Percentiles rank a stretch among this genome's conserved stretches.
Conservation (phyloP, 2,888 invertebrate species). For the Leucophora obtusa region DNA sequence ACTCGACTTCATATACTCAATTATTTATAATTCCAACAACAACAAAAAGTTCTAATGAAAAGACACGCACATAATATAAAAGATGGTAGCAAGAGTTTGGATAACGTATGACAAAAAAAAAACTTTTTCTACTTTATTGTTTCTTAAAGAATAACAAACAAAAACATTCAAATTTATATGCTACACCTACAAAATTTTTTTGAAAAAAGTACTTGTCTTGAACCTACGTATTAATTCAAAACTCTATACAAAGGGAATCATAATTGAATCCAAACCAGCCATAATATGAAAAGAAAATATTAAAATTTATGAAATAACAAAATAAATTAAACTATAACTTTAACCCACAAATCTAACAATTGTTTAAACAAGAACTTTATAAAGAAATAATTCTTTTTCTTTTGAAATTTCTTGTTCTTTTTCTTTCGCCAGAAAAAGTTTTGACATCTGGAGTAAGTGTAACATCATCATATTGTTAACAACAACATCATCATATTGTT, state of each 20-base stretch:
- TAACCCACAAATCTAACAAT: conserved; percentile 49
- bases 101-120: background rate
- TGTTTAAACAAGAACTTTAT: conserved; percentile 47
- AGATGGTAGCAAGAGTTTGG: conserved; percentile 37
- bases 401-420: background rate
- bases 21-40: conserved; percentile 15
- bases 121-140: conserved; percentile 18
- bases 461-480: conserved; percentile 14
- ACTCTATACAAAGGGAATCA: conserved; percentile 11
- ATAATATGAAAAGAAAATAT: conserved; percentile 28
- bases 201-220: conserved; percentile 21
- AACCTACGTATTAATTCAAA: conserved; percentile 38
- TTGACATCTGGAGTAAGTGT: conserved; percentile 28
- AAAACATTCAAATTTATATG: conserved; percentile 18
- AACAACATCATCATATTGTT: conserved; percentile 18
- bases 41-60: conserved; percentile 33
- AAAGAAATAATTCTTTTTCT: conserved; percentile 2
- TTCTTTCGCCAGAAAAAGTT: conserved; percentile 1
- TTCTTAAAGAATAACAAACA: background rate
- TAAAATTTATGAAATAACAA: conserved; percentile 52
- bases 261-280: conserved; percentile 30
- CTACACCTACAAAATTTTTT: conserved; percentile 50
- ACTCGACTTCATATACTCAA: conserved; percentile 34
- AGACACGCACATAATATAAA: conserved; percentile 42
- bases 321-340: conserved; percentile 36